Percentiles rank a stretch among this genome's conserved stretches.
Evolutionary conservation across 2,113 vertebrate species (phyloP).

Genomic region (Notothenia rossii): DNA sequence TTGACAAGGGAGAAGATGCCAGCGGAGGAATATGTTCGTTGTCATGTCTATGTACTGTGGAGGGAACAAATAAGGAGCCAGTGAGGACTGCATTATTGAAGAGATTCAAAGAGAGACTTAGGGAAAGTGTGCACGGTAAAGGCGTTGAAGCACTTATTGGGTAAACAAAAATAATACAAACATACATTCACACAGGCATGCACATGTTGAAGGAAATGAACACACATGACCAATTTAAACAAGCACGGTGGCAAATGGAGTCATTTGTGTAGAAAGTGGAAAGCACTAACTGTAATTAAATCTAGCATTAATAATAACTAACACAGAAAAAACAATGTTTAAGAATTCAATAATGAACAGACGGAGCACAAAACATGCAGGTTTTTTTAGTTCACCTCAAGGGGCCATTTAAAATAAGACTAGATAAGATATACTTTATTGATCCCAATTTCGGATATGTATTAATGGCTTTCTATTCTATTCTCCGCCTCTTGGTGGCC

Average conservation of each 20-base stretch:
- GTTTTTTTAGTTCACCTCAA: no score
- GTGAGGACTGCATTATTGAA: slow-evolving; percentile 49
- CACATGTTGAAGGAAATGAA: background rate
- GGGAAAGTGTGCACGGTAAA: slow-evolving; percentile 32
- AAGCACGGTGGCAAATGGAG: background rate
- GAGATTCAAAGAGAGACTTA: slow-evolving; percentile 42
- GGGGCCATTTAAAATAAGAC: no score
- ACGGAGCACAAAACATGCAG: no score
- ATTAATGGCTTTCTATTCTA: no score
- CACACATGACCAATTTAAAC: background rate
- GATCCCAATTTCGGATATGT: no score
- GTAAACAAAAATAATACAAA: slow-evolving; percentile 15
- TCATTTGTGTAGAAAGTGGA: background rate
- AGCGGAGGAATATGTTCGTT: slow-evolving; percentile 8
- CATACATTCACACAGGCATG: slow-evolving; percentile 8
- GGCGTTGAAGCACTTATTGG: slow-evolving; percentile 22
- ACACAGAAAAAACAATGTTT: background rate
- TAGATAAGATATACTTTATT: no score
- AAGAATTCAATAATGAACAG: background rate
- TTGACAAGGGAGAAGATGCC: background rate
- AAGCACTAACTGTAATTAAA: background rate
- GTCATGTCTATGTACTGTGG: slow-evolving; percentile 32
- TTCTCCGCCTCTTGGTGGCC: background rate
- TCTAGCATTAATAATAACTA: background rate
- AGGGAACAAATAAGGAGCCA: slow-evolving; percentile 46